Conservation (phyloP, 2,797 vertebrate genomes). For the Pangasius larnaudii region DNA sequence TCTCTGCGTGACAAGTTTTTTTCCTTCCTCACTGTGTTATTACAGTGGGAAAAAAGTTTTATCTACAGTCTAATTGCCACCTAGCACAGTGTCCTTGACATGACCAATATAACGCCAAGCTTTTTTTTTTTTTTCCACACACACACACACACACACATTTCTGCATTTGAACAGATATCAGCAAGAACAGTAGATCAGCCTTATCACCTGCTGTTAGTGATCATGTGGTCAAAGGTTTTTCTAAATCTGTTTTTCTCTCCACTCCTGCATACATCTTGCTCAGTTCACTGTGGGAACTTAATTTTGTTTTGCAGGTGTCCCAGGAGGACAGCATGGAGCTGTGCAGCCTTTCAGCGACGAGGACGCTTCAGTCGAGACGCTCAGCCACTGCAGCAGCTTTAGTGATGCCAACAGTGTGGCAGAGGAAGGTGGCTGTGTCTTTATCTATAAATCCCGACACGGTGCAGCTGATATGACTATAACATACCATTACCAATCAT, state of each 20-base stretch:
- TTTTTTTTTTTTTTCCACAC: neutral
- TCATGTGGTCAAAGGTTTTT: conserved; percentile 6
- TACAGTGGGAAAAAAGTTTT: neutral
- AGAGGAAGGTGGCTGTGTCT: conserved; percentile 84
- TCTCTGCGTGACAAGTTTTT: neutral
- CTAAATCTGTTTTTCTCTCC: neutral
- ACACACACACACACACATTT: neutral
- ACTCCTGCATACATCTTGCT: neutral
- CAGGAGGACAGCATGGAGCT: conserved; percentile 88
- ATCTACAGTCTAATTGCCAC: conserved; percentile 3
- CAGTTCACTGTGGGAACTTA: neutral
- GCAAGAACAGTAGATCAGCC: neutral
- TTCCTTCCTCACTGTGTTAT: neutral
- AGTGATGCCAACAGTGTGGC: conserved; percentile 89
- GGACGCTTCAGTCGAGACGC: conserved; percentile 95
- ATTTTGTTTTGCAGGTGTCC: conserved; percentile 26
- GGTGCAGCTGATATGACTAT: neutral
- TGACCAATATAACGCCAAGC: neutral
- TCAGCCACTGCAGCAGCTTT: conserved; percentile 97
- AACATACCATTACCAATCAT: neutral
- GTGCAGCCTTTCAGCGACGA: conserved; percentile 97
- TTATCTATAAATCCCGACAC: neutral
- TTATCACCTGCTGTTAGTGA: neutral
- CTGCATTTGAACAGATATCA: neutral
- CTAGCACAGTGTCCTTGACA: conserved; percentile 15